These are phyloP conservation scores for Hyles euphorbiae DNA, from an alignment of 1,140 invertebrate genomes.

Conservation along the genomic window DNA sequence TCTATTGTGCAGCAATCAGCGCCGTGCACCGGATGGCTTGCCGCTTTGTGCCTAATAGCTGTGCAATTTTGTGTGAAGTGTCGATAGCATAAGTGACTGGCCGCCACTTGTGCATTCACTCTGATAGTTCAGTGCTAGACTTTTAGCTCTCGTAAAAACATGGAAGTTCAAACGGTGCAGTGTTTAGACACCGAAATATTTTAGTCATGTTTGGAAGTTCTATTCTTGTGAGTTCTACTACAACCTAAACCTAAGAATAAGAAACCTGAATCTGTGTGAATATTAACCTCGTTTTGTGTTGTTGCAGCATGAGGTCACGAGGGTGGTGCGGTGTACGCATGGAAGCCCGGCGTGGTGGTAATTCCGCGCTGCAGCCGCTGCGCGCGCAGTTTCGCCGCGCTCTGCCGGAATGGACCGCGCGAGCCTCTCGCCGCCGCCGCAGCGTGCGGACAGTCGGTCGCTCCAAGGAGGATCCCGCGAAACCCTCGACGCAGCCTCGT, in stretches of 20 bases:
- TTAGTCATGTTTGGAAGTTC: no score
- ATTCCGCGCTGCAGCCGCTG: constrained; percentile 56
- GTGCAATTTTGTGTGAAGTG: constrained; percentile 1
- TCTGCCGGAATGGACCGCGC: constrained; percentile 68
- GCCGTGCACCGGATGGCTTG: not conserved
- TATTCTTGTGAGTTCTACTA: no score
- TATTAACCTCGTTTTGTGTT: constrained; percentile 6
- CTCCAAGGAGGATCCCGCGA: constrained; percentile 66
- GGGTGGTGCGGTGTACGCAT: constrained; percentile 66
- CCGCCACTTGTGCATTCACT: no score
- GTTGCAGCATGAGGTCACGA: constrained; percentile 69
- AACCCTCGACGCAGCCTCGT: constrained; percentile 41
- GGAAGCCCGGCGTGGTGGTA: constrained; percentile 66
- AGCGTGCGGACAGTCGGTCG: constrained; percentile 58
- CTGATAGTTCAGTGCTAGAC: no score
- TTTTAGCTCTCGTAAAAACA: no score
- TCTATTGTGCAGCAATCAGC: not conserved
- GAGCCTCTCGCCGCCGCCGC: constrained; percentile 56
- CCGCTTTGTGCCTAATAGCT: not conserved
- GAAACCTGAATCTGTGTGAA: no score
- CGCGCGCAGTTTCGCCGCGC: constrained; percentile 59
- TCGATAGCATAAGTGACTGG: no score
- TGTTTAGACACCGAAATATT: no score
- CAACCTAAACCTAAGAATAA: no score
- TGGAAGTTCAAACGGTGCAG: no score